Conservation (phyloP, 2,113 vertebrate genomes). For the Acanthochromis polyacanthus region DNA sequence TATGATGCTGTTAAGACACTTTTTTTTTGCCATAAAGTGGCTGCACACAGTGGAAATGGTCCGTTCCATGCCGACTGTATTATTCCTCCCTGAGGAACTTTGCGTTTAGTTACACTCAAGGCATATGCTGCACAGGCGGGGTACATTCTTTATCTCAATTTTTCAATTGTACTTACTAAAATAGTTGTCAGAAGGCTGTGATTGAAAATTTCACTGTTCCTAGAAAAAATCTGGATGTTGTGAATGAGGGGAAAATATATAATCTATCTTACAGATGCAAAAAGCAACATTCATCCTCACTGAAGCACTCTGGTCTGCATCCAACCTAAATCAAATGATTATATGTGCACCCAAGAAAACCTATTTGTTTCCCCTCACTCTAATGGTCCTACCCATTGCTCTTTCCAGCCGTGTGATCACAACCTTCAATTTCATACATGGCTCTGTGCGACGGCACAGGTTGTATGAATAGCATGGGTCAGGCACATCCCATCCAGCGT, state of each 20-base stretch:
- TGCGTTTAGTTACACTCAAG: slow-evolving; percentile 7
- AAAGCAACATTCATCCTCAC: slow-evolving; percentile 55
- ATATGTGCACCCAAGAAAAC: slow-evolving; percentile 58
- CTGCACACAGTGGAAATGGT: slow-evolving; percentile 24
- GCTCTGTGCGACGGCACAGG: slow-evolving; percentile 55
- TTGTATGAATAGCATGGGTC: slow-evolving; percentile 72
- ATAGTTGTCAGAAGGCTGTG: slow-evolving; percentile 32
- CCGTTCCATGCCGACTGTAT: slow-evolving; percentile 16
- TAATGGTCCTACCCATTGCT: slow-evolving; percentile 56
- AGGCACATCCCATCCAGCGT: slow-evolving; percentile 68
- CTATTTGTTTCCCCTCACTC: slow-evolving; percentile 64
- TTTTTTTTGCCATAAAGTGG: slow-evolving; percentile 40
- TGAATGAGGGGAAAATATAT: slow-evolving; percentile 42
- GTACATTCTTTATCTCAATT: slow-evolving; percentile 33
- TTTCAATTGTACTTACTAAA: slow-evolving; percentile 15
- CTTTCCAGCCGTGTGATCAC: slow-evolving; percentile 73
- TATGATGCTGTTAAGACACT: slow-evolving; percentile 50
- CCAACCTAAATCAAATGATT: slow-evolving; percentile 66
- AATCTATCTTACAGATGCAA: slow-evolving; percentile 50
- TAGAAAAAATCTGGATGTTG: slow-evolving; percentile 18
- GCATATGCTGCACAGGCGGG: background rate
- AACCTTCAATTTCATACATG: slow-evolving; percentile 78
- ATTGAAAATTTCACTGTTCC: slow-evolving; percentile 47
- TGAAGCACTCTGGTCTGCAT: slow-evolving; percentile 21
- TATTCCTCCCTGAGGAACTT: slow-evolving; percentile 43